Conservation (phyloP, 2,797 vertebrate genomes). For the Melanotaenia boesemani region DNA sequence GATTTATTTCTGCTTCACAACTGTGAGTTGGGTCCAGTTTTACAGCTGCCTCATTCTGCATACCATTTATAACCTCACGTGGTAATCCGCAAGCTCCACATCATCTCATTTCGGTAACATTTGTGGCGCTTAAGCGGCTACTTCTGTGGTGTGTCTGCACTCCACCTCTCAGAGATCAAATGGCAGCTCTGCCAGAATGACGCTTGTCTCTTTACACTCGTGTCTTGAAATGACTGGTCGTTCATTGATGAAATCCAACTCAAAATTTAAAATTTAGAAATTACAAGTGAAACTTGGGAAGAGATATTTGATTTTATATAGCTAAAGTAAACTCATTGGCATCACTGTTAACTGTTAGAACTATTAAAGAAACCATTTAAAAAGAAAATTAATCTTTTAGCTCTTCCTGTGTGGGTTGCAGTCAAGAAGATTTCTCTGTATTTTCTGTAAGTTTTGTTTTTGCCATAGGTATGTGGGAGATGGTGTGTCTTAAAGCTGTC, state of each 20-base stretch:
- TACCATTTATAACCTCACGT: slow-evolving; percentile 47
- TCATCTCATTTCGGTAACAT: slow-evolving; percentile 51
- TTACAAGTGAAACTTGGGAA: not conserved
- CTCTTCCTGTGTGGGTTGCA: slow-evolving; percentile 12
- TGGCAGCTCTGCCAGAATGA: slow-evolving; percentile 17
- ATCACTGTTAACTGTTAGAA: not conserved
- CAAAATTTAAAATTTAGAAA: not conserved
- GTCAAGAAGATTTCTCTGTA: slow-evolving; percentile 8
- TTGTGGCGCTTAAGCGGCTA: slow-evolving; percentile 35
- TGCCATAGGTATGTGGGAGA: slow-evolving; percentile 11
- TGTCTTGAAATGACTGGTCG: slow-evolving; percentile 4
- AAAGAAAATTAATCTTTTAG: not conserved
- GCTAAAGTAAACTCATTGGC: not conserved
- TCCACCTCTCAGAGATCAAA: slow-evolving; percentile 43
- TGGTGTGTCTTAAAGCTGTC: slow-evolving; percentile 10
- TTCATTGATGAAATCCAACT: not conserved
- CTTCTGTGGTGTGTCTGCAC: slow-evolving; percentile 37
- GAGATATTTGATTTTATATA: not conserved
- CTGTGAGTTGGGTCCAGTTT: slow-evolving; percentile 38
- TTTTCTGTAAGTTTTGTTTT: slow-evolving; percentile 9
- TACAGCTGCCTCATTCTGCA: slow-evolving; percentile 45
- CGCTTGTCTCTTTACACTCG: not conserved
- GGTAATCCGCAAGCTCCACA: slow-evolving; percentile 36
- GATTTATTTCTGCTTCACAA: slow-evolving; percentile 33
- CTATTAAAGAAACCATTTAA: not conserved